Evolutionary conservation across 2,113 vertebrate genomes (phyloP).

Genomic region (Pseudopipra pipra): DNA sequence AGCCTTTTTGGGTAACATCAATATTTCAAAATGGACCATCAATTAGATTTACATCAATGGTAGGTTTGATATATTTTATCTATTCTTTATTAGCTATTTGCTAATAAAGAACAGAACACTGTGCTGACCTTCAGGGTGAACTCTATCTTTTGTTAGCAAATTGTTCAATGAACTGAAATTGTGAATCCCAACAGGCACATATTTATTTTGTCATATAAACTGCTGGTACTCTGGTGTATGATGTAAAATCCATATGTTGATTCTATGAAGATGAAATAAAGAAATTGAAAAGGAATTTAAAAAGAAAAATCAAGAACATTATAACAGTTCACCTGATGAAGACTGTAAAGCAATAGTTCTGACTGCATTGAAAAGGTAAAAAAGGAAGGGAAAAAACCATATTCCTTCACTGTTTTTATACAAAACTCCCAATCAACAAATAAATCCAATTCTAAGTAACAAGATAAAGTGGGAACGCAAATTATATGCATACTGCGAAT

Average conservation of each 20-base stretch:
- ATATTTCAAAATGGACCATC: conserved; percentile 10
- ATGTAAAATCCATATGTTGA: background rate
- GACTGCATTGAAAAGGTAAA: background rate
- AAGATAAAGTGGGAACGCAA: background rate
- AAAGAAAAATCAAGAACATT: background rate
- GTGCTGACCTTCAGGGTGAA: background rate
- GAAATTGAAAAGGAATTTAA: background rate
- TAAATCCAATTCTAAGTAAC: background rate
- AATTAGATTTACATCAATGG: conserved; percentile 23
- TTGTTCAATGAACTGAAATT: background rate
- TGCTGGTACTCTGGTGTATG: background rate
- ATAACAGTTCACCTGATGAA: background rate
- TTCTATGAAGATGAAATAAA: background rate
- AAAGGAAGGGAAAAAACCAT: fast-evolving
- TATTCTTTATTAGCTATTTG: background rate
- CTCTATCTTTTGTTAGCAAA: background rate
- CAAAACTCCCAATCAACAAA: background rate
- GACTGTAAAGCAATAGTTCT: background rate
- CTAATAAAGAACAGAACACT: conserved; percentile 2
- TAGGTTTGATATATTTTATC: background rate
- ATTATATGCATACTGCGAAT: background rate
- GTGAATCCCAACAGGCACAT: background rate
- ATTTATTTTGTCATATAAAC: background rate
- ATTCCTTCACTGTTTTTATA: background rate
- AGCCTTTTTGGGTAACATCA: background rate